Evolutionary conservation across 2,888 invertebrate species (phyloP).

Genomic region (Eupithecia subumbrata): DNA sequence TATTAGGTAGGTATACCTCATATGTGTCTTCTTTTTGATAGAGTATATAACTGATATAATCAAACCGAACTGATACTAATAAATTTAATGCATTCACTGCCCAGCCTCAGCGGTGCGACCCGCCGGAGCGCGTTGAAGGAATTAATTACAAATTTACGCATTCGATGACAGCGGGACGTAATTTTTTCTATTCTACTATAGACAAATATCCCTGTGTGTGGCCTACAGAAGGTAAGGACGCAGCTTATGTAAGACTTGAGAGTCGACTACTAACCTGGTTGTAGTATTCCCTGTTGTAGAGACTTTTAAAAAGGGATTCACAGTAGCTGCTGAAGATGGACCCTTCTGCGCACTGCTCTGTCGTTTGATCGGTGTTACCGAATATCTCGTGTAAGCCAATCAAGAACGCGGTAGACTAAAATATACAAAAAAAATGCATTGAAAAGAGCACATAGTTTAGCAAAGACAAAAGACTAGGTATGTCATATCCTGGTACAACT

Average conservation of each 20-base stretch:
- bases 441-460: neutral
- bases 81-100: too few species aligned
- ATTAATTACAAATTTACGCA: too few species aligned
- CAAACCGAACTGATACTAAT: too few species aligned
- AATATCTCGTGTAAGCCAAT: conserved; percentile 57
- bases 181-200: too few species aligned
- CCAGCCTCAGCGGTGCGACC: too few species aligned
- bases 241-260: neutral
- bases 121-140: too few species aligned
- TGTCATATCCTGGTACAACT: too few species aligned
- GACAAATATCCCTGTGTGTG: too few species aligned
- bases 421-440: neutral
- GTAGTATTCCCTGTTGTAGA: conserved; percentile 40
- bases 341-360: conserved; percentile 17
- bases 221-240: neutral
- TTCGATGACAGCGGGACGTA: too few species aligned
- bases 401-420: conserved; percentile 50
- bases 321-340: conserved; percentile 43
- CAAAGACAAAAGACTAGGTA: neutral
- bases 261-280: conserved; percentile 49
- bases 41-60: too few species aligned
- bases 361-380: conserved; percentile 47
- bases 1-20: too few species aligned
- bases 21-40: too few species aligned
- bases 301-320: conserved; percentile 14